Base-by-base conservation (phyloP, 2,888 invertebrate genomes). In the Rhorus exstirpatorius region DNA sequence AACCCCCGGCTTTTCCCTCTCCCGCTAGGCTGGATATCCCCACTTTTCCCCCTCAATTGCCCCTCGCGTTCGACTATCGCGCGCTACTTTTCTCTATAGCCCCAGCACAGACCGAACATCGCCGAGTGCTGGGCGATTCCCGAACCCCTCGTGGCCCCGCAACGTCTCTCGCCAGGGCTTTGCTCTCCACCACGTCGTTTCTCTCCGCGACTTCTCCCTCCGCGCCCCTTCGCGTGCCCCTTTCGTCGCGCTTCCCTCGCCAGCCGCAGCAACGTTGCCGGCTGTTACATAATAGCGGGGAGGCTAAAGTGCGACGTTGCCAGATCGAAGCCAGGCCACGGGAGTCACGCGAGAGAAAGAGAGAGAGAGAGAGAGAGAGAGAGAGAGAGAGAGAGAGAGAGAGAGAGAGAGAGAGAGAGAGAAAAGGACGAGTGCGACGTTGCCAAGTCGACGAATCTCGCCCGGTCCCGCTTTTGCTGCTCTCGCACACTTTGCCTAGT, bases 261-360 rank as follows among this genome's bases (percentile, higher is more conserved):
- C 85, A 71, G 84, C 86, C 87, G 84, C 88, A 79, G 88, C 90
- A 88, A 89, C 89, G 92, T 91, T 92, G 91, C 92, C 91, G 92
- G 91, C 90, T 92, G 91, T 92, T 92, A 92, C 91, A 91, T 92
- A 92, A 92, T 91, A 91, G 90, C 87, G 85, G 86, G 87, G 89
- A 77, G 63, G 46, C 58, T 63, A 74, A 35, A 24, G 65, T 58
- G 85, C 85, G 71, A 78, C 65, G 92, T 91, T 92, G 92, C 91
- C 91, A 83, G 71, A 44, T 87, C 83, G 55, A 46, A 0, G 7
- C 6, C 44, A 51, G 60, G 31, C n/a, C 24, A 12, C 14, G 60
- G 51, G 35, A 31, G 63, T 8, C 14, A 21, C 53, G 31, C 3
- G 55, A 46, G n/a, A 24, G 65, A 10, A 46, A 53, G 38, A 3